These are phyloP conservation scores for Ancistrus triradiatus DNA, from an alignment of 2,113 vertebrate genomes.

Conservation along the genomic window DNA sequence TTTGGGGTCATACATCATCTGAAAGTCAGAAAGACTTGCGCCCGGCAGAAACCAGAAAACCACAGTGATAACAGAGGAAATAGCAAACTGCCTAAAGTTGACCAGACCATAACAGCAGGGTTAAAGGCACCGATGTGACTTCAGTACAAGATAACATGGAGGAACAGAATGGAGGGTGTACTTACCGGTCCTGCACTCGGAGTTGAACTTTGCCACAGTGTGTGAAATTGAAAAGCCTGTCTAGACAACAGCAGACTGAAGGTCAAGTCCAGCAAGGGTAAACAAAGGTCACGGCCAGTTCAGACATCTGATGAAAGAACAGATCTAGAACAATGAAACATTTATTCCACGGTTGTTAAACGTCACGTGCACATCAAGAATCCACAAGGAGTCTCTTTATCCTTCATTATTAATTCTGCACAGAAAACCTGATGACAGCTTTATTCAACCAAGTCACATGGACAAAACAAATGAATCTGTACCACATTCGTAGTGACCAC, in stretches of 20 bases:
- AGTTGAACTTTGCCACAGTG: no score
- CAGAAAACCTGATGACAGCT: slow-evolving; percentile 46
- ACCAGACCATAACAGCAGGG: no score
- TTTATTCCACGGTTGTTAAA: neutral
- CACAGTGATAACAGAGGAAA: no score
- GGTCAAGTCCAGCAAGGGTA: slow-evolving; percentile 28
- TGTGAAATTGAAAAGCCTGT: slow-evolving; percentile 5
- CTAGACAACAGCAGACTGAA: slow-evolving; percentile 36
- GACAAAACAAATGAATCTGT: slow-evolving; percentile 58
- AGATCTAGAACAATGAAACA: slow-evolving; percentile 8
- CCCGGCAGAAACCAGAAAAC: no score
- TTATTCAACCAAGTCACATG: slow-evolving; percentile 63
- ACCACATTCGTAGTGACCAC: slow-evolving; percentile 54
- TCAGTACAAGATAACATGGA: no score
- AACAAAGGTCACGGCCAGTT: slow-evolving; percentile 47
- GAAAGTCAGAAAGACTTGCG: no score
- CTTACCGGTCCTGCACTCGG: no score
- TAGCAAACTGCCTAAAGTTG: no score
- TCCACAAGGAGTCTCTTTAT: slow-evolving; percentile 9
- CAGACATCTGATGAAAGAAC: slow-evolving; percentile 16
- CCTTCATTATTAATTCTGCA: neutral
- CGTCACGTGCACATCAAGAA: neutral
- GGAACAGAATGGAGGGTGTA: no score
- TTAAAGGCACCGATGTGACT: no score
- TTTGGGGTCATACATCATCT: no score